Conservation (phyloP, 2,888 invertebrate genomes). For the Ochropleura plecta region DNA sequence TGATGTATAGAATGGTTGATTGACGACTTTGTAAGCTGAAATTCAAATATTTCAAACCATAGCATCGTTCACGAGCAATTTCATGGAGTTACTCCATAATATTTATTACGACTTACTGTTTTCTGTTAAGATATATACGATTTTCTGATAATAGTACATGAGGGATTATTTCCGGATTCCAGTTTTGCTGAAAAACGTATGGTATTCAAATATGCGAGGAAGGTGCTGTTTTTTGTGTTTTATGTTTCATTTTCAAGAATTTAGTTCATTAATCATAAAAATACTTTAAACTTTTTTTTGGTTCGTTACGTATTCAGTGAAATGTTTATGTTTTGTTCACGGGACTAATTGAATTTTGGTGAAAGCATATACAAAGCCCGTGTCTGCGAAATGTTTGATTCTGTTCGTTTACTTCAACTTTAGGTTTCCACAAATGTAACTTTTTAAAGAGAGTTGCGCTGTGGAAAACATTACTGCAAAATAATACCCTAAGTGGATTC, state of each 20-base stretch:
- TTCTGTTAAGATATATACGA: constrained; percentile 3
- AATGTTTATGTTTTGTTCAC: not conserved
- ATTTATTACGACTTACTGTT: not conserved
- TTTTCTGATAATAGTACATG: not conserved
- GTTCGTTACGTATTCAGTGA: not conserved
- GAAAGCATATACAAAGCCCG: not conserved
- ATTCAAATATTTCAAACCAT: not conserved
- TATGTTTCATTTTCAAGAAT: not conserved
- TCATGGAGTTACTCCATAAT: constrained; percentile 5
- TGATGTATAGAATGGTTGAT: too few species aligned
- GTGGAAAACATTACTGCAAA: not conserved
- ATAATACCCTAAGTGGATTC: not conserved
- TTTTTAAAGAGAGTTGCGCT: constrained; percentile 3
- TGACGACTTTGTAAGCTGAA: not conserved
- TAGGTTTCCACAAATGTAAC: not conserved
- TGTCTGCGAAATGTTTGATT: not conserved
- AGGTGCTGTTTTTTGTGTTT: not conserved
- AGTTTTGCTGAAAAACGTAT: not conserved
- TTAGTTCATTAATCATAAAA: not conserved
- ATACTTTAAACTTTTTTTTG: not conserved
- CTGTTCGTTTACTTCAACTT: not conserved
- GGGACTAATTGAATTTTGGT: not conserved
- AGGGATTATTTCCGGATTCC: constrained; percentile 4
- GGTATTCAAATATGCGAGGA: not conserved
- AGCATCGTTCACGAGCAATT: not conserved